These are phyloP conservation scores for Rhinoraja longicauda DNA, from an alignment of 2,797 vertebrate species.

Conservation along the genomic window DNA sequence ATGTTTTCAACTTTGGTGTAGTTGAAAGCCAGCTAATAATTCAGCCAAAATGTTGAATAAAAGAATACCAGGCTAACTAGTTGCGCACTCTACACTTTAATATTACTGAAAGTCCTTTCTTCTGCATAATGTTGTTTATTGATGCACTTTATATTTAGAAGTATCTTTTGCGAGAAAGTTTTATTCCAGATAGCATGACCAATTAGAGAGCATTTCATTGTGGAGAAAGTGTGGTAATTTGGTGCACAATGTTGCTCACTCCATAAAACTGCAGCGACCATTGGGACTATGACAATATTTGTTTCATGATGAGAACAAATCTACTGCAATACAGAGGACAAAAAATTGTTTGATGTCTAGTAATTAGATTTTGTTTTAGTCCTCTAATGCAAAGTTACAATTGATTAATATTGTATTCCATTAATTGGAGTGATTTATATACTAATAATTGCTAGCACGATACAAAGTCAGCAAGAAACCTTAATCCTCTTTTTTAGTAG, in stretches of 20 bases:
- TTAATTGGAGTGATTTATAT: background rate
- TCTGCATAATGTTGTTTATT: background rate
- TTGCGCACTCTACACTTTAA: background rate
- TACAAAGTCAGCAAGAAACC: background rate
- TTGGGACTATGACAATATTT: background rate
- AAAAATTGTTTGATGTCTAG: background rate
- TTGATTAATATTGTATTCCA: slow-evolving; percentile 17
- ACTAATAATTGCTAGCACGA: too few relatives aligned
- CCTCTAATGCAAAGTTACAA: slow-evolving; percentile 6
- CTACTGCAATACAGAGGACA: background rate
- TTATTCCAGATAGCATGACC: background rate
- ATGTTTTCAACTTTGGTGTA: too few relatives aligned
- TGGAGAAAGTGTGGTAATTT: background rate
- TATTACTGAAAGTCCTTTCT: background rate
- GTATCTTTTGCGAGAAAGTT: background rate
- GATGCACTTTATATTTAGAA: too few relatives aligned
- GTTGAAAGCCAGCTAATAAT: too few relatives aligned
- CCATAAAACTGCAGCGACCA: background rate
- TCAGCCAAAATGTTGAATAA: background rate
- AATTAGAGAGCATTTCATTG: background rate
- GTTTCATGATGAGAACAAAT: background rate
- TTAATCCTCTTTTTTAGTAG: slow-evolving; percentile 14
- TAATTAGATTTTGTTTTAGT: background rate
- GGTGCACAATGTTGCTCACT: background rate
- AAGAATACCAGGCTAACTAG: background rate